Conservation (phyloP, 2,797 vertebrate genomes). For the Sebastes taczanowskii region DNA sequence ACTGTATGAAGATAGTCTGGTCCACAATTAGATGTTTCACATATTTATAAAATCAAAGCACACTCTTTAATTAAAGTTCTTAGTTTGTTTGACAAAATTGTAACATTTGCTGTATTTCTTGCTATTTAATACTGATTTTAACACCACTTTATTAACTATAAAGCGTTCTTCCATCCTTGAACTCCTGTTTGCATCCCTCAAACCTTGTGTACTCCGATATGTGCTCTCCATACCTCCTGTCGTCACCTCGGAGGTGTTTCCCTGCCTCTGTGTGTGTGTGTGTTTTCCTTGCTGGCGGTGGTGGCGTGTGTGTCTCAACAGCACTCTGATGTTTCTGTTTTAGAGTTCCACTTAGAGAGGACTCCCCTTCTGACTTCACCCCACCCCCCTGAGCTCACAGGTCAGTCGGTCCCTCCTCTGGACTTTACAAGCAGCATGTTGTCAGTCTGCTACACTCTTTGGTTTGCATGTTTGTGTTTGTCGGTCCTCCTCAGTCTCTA, state of each 20-base stretch:
- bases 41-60: not conserved
- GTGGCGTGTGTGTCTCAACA: constrained; percentile 81
- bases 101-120: constrained; percentile 30
- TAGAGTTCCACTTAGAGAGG: constrained; percentile 99
- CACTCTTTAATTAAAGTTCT: constrained; percentile 10
- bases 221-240: constrained; percentile 5
- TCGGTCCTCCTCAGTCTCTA: constrained; percentile 42
- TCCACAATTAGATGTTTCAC: not conserved
- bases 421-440: constrained; percentile 84
- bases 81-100: constrained; percentile 15
- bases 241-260: constrained; percentile 39
- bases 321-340: constrained; percentile 96
- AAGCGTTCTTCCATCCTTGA: constrained; percentile 23
- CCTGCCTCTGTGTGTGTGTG: constrained; percentile 23
- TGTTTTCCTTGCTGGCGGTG: constrained; percentile 31
- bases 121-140: constrained; percentile 13
- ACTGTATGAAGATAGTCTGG: constrained; percentile 10
- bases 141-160: constrained; percentile 4
- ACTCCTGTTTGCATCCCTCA: constrained; percentile 39
- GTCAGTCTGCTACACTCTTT: constrained; percentile 63
- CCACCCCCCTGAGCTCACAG: constrained; percentile 99
- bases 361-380: constrained; percentile 99
- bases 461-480: constrained; percentile 71
- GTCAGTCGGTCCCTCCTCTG: constrained; percentile 95
- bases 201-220: constrained; percentile 19